phyloP scores from a whole-genome alignment of 2,888 invertebrate species.

The Bhutanitis thaidina region DNA sequence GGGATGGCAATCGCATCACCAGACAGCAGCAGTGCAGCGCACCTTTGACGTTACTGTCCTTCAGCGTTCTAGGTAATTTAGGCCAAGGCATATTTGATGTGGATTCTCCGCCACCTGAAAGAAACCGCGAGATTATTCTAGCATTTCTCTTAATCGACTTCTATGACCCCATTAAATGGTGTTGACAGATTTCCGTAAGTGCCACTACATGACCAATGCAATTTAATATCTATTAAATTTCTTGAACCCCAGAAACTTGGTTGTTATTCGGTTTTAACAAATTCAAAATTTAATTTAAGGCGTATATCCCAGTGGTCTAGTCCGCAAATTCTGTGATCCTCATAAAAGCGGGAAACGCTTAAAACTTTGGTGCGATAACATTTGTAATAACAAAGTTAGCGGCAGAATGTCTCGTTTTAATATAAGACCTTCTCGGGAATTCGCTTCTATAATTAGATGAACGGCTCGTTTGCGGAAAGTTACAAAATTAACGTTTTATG shows the following conservation, averaged over 20 bases:
- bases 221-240: not conserved
- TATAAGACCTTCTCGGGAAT: slow-evolving; percentile 11
- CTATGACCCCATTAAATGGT: too few species aligned
- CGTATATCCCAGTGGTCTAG: slow-evolving; percentile 17
- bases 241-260: not conserved
- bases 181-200: too few species aligned
- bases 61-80: too few species aligned
- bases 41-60: too few species aligned
- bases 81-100: too few species aligned
- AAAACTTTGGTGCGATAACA: slow-evolving; percentile 28
- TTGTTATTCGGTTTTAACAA: not conserved
- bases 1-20: too few species aligned
- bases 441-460: slow-evolving; percentile 11
- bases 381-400: slow-evolving; percentile 20
- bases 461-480: not conserved
- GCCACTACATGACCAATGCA: too few species aligned
- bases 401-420: slow-evolving; percentile 14
- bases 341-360: slow-evolving; percentile 22
- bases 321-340: slow-evolving; percentile 18
- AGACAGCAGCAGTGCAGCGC: too few species aligned
- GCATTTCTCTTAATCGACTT: too few species aligned
- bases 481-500: not conserved
- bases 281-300: slow-evolving; percentile 15
- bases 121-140: too few species aligned
- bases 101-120: too few species aligned